phyloP scores from a whole-genome alignment of 2,113 vertebrate genomes.

The Ammodytes marinus region DNA sequence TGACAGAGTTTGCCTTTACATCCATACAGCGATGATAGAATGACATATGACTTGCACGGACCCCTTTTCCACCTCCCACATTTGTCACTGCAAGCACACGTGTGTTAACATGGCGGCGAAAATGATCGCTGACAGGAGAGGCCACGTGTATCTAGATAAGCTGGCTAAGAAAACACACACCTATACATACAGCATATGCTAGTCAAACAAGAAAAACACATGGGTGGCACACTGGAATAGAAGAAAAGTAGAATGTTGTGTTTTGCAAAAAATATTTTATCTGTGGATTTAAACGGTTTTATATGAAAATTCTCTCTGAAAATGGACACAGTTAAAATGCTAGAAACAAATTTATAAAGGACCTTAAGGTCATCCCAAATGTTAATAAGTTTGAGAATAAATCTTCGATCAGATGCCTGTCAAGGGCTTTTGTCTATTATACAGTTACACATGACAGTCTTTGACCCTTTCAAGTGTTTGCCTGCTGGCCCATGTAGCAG shows the following conservation, averaged over 20 bases:
- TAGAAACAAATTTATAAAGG: background rate
- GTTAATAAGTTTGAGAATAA: no score
- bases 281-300: background rate
- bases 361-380: background rate
- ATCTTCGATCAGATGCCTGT: background rate
- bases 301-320: background rate
- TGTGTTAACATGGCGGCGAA: conserved; percentile 51
- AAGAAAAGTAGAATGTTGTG: no score
- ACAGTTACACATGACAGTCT: background rate
- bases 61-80: conserved; percentile 22
- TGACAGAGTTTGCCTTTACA: conserved; percentile 33
- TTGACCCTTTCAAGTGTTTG: background rate
- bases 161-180: conserved; percentile 29
- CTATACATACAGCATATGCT: conserved; percentile 26
- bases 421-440: background rate
- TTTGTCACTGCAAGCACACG: conserved; percentile 35
- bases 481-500: background rate
- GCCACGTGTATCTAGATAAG: conserved; percentile 33
- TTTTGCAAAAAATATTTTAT: background rate
- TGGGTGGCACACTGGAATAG: background rate
- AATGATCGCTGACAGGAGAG: conserved; percentile 7
- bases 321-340: no score
- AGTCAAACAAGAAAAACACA: no score
- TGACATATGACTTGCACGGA: conserved; percentile 28
- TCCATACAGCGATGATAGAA: conserved; percentile 30